Percentiles rank a stretch among this genome's conserved stretches.
phyloP scores from a whole-genome alignment of 2,113 vertebrate species.

The Fukomys damarensis region DNA sequence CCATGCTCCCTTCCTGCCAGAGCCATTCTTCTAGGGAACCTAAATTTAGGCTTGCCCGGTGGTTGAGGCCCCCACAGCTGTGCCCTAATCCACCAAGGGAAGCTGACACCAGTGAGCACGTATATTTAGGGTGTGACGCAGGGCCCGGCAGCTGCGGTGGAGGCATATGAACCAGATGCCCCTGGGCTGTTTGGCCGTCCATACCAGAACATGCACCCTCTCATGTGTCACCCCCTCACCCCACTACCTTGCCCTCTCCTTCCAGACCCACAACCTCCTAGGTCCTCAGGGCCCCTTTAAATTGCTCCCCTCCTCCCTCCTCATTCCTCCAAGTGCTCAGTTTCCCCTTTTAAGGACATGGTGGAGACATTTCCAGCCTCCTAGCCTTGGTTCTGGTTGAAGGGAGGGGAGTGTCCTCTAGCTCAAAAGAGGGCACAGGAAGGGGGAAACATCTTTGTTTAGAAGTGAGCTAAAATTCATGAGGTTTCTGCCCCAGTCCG shows the following conservation, averaged over 20 bases:
- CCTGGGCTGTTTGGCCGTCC: background rate
- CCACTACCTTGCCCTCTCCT: background rate
- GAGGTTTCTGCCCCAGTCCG: background rate
- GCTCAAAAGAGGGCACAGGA: background rate
- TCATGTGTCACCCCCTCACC: background rate
- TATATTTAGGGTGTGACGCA: conserved; percentile 84
- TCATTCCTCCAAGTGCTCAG: conserved; percentile 69
- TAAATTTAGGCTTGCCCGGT: conserved; percentile 78
- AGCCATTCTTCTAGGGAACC: conserved; percentile 60
- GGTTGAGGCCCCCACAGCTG: conserved; percentile 75
- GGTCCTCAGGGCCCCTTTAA: conserved; percentile 62
- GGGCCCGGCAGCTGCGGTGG: conserved; percentile 61
- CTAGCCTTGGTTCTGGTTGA: background rate
- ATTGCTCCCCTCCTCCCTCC: conserved; percentile 16
- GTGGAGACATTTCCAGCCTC: conserved; percentile 34
- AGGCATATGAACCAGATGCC: conserved; percentile 34
- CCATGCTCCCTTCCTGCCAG: conserved; percentile 19
- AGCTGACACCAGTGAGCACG: conserved; percentile 74
- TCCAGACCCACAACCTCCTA: background rate
- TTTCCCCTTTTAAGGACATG: conserved; percentile 84
- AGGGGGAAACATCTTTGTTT: background rate
- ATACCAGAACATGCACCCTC: background rate
- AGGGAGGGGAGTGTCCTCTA: background rate
- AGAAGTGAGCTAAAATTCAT: background rate
- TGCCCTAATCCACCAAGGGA: conserved; percentile 78